A percentile compares a stretch with the other conserved stretches of the same genome.
phyloP scores from a whole-genome alignment of 2,797 vertebrate genomes.

The Choloepus didactylus region DNA sequence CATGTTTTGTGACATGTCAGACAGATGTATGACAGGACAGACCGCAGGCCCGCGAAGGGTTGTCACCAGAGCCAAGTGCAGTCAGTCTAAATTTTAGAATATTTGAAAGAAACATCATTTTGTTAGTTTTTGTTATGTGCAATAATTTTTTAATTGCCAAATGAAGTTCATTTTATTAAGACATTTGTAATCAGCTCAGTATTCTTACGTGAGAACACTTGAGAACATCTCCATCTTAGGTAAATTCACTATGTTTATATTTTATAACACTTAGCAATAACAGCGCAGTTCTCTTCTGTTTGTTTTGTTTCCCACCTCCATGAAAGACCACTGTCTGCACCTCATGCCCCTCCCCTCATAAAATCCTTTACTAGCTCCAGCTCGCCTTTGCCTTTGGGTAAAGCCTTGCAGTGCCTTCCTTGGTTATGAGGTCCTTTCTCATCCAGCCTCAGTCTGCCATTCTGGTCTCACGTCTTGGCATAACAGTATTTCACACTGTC shows the following conservation, averaged over 20 bases:
- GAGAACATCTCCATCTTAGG: background rate
- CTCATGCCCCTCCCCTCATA: too few relatives aligned
- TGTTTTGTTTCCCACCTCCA: background rate
- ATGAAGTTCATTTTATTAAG: conserved; percentile 26
- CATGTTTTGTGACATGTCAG: too few relatives aligned
- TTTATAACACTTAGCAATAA: background rate
- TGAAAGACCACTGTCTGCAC: background rate
- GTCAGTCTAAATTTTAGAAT: background rate
- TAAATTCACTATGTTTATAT: background rate
- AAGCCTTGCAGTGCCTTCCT: too few relatives aligned
- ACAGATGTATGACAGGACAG: too few relatives aligned
- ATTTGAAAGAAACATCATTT: conserved; percentile 7
- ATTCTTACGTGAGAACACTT: background rate
- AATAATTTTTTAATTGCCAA: background rate
- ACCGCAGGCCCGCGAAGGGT: too few relatives aligned
- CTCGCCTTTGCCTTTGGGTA: background rate
- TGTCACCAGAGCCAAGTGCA: too few relatives aligned
- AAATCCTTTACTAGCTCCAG: too few relatives aligned
- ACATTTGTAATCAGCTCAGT: background rate
- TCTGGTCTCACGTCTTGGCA: background rate
- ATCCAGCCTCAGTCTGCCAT: background rate
- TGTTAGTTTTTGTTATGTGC: background rate
- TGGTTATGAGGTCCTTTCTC: background rate
- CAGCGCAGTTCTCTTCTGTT: background rate
- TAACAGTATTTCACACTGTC: background rate